A percentile compares a stretch with the other conserved stretches of the same genome.
These are phyloP conservation scores for Halichondria panicea DNA, from an alignment of 37 sponge, comb jelly and placozoan genomes.

Conservation along the genomic window DNA sequence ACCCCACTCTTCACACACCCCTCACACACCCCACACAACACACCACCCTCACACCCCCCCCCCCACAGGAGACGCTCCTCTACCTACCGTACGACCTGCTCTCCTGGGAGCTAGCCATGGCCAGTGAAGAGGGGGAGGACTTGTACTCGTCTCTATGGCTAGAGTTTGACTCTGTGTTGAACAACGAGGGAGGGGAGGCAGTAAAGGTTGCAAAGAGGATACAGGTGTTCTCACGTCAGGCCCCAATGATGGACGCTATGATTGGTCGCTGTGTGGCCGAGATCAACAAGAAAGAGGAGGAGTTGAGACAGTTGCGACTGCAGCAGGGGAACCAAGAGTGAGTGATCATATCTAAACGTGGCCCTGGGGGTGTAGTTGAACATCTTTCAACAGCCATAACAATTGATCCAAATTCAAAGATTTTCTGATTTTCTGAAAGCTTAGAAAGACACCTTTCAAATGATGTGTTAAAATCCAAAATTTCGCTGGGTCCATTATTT, in stretches of 20 bases:
- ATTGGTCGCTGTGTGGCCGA: slow-evolving; percentile 64
- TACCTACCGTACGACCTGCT: slow-evolving; percentile 72
- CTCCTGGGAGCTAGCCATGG: slow-evolving; percentile 67
- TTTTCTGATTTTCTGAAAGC: no score
- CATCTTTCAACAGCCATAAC: no score
- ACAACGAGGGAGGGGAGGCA: background rate
- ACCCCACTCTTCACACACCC: slow-evolving; percentile 9
- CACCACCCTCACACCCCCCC: background rate
- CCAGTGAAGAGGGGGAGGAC: slow-evolving; percentile 66
- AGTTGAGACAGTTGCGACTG: slow-evolving; percentile 28
- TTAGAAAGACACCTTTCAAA: no score
- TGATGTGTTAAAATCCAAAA: no score
- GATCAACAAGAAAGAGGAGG: slow-evolving; percentile 43
- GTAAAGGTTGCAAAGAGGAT: slow-evolving; percentile 63
- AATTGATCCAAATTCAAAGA: no score
- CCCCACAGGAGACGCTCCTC: slow-evolving; percentile 57
- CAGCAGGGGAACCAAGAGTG: slow-evolving; percentile 48
- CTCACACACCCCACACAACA: background rate
- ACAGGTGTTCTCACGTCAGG: slow-evolving; percentile 72
- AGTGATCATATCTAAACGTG: background rate
- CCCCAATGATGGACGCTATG: slow-evolving; percentile 92
- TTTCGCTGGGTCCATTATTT: no score
- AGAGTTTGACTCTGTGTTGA: slow-evolving; percentile 72
- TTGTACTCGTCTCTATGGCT: slow-evolving; percentile 71
- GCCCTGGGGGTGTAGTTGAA: no score